Evolutionary conservation across 2,888 invertebrate species (phyloP), one percentile per base, ranked within the genome.

Genomic region (Diploptera punctata): DNA sequence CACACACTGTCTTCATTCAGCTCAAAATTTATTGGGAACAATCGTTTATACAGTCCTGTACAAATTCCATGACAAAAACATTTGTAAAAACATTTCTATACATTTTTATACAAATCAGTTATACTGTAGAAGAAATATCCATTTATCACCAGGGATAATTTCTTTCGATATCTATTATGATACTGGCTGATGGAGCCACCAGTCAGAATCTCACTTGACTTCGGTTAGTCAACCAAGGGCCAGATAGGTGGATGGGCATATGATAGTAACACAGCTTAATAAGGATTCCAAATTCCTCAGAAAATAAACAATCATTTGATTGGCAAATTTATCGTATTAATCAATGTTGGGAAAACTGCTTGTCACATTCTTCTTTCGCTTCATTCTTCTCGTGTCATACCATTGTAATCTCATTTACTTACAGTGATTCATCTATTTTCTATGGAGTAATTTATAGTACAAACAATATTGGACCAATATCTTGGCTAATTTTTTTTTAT

Each of bases 51-150:
- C 73, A 74, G 70, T 70, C 73, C 72, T 74, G 71, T 72, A 74
- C 73, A 74, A 73, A 74, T 73, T 73, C 67, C 70, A 70, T 73
- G 74, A 70, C 74, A 72, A 74, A 74, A 71, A 73, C 71, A 70
- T 65, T 60, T 68, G 73, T 73, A 74, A 65, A 73, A 74, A 74
- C 72, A 73, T 74, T 67, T 73, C 73, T 73, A 61, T 74, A 70
- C 73, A 74, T 68, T 68, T 72, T 70, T 70, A 73, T 74, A 74
- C 74, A 74, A 74, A 73, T 74, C 62, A 74, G 67, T 67, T 33
- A 65, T 68, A 33, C 54, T 61, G 49, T 57, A 68, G 67, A 73
- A 67, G 72, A 74, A 73, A 73, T 74, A 72, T 72, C 70, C 73
- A 61, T 72, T 70, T 71, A 74, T 70, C 74, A 74, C 73, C 44